Evolutionary conservation across 2,797 vertebrate species (phyloP).

Genomic region (Diplodus sargus): DNA sequence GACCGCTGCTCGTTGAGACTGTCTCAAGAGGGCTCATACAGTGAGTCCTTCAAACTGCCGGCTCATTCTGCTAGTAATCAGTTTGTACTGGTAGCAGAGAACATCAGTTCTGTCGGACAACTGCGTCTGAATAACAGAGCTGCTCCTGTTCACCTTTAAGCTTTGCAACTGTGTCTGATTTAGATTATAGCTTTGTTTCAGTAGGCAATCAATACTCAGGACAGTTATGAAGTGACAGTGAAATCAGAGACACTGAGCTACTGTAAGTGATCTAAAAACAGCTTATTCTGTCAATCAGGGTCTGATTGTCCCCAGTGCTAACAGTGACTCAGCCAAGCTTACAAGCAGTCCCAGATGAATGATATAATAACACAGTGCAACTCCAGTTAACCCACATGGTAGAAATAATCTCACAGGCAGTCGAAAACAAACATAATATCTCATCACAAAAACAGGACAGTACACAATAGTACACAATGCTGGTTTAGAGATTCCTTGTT

Average conservation of each 20-base stretch:
- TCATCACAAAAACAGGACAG: constrained; percentile 6
- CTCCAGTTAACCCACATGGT: constrained; percentile 7
- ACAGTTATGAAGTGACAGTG: not conserved
- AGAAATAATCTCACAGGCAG: constrained; percentile 3
- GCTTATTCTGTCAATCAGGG: not conserved
- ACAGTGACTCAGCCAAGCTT: constrained; percentile 33
- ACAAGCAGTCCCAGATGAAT: constrained; percentile 22
- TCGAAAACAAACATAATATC: constrained; percentile 7
- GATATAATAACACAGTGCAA: constrained; percentile 13
- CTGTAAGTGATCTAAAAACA: constrained; percentile 25
- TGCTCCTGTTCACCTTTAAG: not conserved
- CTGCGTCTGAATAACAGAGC: constrained; percentile 2
- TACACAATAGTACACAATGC: not conserved
- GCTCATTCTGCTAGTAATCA: constrained; percentile 4
- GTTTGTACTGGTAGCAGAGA: not conserved
- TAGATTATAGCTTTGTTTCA: not conserved
- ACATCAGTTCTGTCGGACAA: not conserved
- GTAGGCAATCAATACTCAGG: not conserved
- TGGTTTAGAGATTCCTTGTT: constrained; percentile 1
- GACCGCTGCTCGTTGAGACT: not conserved
- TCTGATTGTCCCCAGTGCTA: constrained; percentile 16
- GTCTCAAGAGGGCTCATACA: constrained; percentile 17
- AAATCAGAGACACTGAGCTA: constrained; percentile 20
- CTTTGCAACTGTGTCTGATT: no score
- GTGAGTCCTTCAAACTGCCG: constrained; percentile 12